Evolutionary conservation across 1,140 invertebrate genomes (phyloP).

Genomic region (Hyposmocoma kahamanoa): DNA sequence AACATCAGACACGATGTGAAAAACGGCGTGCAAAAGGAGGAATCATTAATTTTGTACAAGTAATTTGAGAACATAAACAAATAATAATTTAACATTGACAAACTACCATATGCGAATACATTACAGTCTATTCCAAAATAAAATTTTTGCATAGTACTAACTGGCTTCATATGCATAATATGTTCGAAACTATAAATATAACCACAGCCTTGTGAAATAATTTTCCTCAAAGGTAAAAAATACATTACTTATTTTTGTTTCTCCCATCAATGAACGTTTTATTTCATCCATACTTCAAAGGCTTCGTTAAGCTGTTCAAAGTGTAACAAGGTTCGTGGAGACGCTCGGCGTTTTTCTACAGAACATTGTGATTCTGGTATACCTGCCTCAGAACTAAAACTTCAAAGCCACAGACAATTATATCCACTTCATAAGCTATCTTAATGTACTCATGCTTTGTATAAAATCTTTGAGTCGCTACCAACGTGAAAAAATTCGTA

Average conservation of each 20-base stretch:
- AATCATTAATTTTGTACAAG: too few relatives aligned
- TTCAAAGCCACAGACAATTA: too few relatives aligned
- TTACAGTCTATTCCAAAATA: background rate
- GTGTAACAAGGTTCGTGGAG: conserved; percentile 26
- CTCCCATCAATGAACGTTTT: background rate
- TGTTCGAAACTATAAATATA: background rate
- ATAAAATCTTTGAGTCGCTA: too few relatives aligned
- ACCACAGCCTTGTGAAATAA: background rate
- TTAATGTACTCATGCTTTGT: too few relatives aligned
- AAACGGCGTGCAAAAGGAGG: too few relatives aligned
- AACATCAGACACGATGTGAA: too few relatives aligned
- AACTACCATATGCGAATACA: background rate
- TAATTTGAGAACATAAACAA: too few relatives aligned
- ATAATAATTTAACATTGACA: too few relatives aligned
- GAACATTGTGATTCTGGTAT: background rate
- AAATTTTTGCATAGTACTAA: background rate
- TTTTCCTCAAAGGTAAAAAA: background rate
- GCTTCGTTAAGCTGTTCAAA: conserved; percentile 37
- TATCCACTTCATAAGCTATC: too few relatives aligned
- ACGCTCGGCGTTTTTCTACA: conserved; percentile 21
- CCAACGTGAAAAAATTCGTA: too few relatives aligned
- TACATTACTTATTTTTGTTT: background rate
- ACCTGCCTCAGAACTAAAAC: too few relatives aligned
- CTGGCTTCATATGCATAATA: background rate
- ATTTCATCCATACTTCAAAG: conserved; percentile 13